Evolutionary conservation across 2,797 vertebrate genomes (phyloP), one percentile per base, ranked within the genome.

Genomic region (Macrochelys suwanniensis): DNA sequence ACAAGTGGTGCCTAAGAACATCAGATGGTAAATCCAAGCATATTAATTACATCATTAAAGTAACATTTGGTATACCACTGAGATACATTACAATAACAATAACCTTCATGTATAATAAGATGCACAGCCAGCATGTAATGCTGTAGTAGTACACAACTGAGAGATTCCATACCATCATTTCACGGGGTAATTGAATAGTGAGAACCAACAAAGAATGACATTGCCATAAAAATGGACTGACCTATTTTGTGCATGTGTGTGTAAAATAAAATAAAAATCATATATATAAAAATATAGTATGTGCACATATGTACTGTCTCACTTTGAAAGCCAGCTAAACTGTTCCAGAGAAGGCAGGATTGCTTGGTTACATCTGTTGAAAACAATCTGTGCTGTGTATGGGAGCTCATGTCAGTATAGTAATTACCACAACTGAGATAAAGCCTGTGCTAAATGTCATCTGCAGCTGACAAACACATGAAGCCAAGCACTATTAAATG

Each of bases 41-140:
- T 98, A 98, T 98, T 98, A 97, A 98, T 98, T 97, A 94, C 92
- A 97, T 97, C 96, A 96, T 98, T 98, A 97, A 97, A 98, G 68
- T 93, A 98, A 91, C 94, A 96, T 97, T 98, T 96, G 96, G 92
- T 96, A 88, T 88, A 78, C 92, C 95, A 96, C 96, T 95, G 97
- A 97, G 97, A 95, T 96, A 88, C 86, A 97, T 98, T 97, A 96
- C 77, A 96, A 96, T 97, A 97, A 96, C 97, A 98, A 96, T 97
- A 97, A 97, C 92, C 94, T 97, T 97, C 97, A 96, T 96, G 85
- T 97, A 92, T 96, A 97, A 96, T 97, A 96, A 97, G 88, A 94
- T 94, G 81, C 91, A 92, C 89, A 91, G 87, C 86, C 88, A 94
- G 94, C 42, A 5, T 83, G 88, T 92, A 96, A 94, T 96, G 51